Base-by-base conservation (phyloP, 2,113 vertebrate species). In the Clarias macrocephalus region DNA sequence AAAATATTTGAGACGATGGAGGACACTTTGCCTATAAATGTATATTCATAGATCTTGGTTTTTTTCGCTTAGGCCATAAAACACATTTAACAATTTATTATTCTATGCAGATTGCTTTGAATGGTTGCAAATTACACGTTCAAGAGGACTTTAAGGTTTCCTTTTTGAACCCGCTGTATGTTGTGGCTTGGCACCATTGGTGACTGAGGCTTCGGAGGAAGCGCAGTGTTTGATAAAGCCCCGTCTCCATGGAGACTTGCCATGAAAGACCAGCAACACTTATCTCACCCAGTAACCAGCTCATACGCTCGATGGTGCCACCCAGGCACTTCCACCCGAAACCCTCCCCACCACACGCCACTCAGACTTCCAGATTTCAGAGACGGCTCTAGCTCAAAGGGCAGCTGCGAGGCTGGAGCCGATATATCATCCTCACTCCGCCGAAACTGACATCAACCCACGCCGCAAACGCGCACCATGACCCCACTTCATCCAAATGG, bases 211-310 rank as follows among this genome's bases (percentile, higher is more conserved):
- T 37, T 59, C 5, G 52, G 28, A 68, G 86, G 48, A 77, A 83
- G 42, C 63, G 30, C 56, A 28, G 81, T 82, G 83, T 89, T 84
- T 84, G 72, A 83, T 86, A 86, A 77, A 89, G 59, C n/a, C 25
- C 4, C 3, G 63, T 86, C 80, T 84, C 80, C 28, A 85, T 82
- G 59, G 86, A 42, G 83, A 88, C 79, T 66, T 75, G 13, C 28
- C 60, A 77, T 52, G 52, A 76, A 62, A 86, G 16, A 79, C 75
- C 84, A 88, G 72, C 84, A 86, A 86, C 89, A 89, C 89, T 88
- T 90, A 91, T 89, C 88, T 90, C 90, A 91, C 33, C 48, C 37
- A 63, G 70, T 62, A 87, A 76, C 65, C 59, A 76, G 72, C 65
- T 42, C 73, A 80, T 33, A 85, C 77, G 11, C 81, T 82, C 30